Evolutionary conservation across 2,113 vertebrate species (phyloP).

Genomic region (Hiodon tergisus): DNA sequence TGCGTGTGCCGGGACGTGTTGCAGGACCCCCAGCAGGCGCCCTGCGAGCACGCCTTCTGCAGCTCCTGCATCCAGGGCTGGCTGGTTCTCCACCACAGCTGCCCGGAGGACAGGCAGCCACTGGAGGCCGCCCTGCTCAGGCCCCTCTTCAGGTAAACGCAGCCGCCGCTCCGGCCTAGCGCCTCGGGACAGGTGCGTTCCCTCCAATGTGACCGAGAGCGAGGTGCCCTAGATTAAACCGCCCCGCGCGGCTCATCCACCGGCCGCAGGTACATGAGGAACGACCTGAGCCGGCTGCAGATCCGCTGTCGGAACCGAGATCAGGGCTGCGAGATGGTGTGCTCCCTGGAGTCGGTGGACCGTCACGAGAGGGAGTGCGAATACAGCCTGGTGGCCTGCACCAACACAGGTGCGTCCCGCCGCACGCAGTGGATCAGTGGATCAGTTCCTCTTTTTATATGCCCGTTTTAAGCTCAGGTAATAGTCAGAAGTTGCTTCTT

Average conservation of each 20-base stretch:
- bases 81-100: constrained; percentile 75
- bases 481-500: too few species aligned
- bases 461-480: neutral
- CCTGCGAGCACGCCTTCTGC: constrained; percentile 84
- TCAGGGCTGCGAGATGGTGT: constrained; percentile 74
- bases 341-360: constrained; percentile 75
- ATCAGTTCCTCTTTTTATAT: too few species aligned
- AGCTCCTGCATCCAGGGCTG: constrained; percentile 76
- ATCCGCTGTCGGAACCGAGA: constrained; percentile 72
- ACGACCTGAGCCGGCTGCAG: constrained; percentile 79
- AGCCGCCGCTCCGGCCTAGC: too few species aligned
- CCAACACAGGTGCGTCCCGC: constrained; percentile 61
- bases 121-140: constrained; percentile 68
- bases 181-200: neutral
- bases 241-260: neutral
- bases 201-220: neutral
- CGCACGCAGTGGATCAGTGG: neutral
- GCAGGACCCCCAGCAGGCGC: constrained; percentile 78
- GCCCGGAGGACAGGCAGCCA: constrained; percentile 76
- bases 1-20: constrained; percentile 80
- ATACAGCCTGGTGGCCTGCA: constrained; percentile 69
- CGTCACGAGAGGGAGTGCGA: constrained; percentile 77
- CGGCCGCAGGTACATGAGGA: constrained; percentile 76
- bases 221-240: neutral
- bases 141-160: constrained; percentile 71